These are phyloP conservation scores for Macrosiphum euphorbiae DNA, from an alignment of 2,888 invertebrate species.

Conservation along the genomic window DNA sequence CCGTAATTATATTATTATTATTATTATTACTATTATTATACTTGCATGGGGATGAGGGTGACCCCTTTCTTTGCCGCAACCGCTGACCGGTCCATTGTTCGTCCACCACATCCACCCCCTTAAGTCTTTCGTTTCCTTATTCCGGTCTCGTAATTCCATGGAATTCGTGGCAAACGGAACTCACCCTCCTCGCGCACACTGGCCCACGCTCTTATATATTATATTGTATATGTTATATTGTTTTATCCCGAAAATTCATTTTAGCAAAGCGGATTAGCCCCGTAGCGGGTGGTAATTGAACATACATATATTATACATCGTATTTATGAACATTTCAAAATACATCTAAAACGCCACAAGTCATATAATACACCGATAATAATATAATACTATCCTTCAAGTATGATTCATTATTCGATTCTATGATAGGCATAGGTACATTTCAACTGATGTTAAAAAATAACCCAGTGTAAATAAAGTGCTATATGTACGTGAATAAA, in stretches of 20 bases:
- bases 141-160: conserved; percentile 60
- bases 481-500: not conserved
- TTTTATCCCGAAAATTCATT: conserved; percentile 61
- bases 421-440: not conserved
- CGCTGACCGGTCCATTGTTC: conserved; percentile 63
- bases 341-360: not conserved
- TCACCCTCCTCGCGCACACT: conserved; percentile 4
- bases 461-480: not conserved
- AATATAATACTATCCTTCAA: not conserved
- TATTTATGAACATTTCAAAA: not conserved
- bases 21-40: conserved; percentile 34
- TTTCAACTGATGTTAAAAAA: not conserved
- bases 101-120: conserved; percentile 33
- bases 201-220: conserved; percentile 29
- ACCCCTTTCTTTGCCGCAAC: not conserved
- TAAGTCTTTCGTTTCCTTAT: conserved; percentile 65
- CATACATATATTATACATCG: conserved; percentile 3
- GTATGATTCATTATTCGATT: not conserved
- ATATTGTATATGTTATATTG: conserved; percentile 25
- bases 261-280: conserved; percentile 17
- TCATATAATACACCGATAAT: not conserved
- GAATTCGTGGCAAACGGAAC: conserved; percentile 61
- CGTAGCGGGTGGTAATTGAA: conserved; percentile 36
- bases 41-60: conserved; percentile 6
- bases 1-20: conserved; percentile 60